Percentiles rank a stretch among this genome's conserved stretches.
Evolutionary conservation across 2,797 vertebrate genomes (phyloP).

Genomic region (Bufotes viridis): DNA sequence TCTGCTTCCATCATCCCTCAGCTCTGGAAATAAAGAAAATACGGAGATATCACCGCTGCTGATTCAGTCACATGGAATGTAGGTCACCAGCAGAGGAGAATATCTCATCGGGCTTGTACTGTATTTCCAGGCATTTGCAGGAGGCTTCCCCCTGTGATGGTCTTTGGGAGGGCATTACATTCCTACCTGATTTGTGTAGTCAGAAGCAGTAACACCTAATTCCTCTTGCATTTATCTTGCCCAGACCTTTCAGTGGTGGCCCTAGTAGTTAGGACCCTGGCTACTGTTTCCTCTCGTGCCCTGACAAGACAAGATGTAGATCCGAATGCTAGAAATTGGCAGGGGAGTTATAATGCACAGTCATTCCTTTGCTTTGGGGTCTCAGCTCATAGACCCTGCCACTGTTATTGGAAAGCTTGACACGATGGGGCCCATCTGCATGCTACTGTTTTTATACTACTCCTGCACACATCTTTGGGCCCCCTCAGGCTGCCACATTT

Average conservation of each 20-base stretch:
- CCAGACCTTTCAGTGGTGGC: neutral
- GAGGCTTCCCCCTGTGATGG: neutral
- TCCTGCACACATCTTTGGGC: too few relatives aligned
- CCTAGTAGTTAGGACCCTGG: neutral
- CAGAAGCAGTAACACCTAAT: neutral
- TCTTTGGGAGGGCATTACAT: neutral
- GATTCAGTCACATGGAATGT: conserved; percentile 49
- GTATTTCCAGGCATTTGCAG: conserved; percentile 6
- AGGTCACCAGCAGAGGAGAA: neutral
- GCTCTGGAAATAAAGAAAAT: conserved; percentile 10
- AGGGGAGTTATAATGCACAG: too few relatives aligned
- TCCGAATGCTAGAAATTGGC: too few relatives aligned
- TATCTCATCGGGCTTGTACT: neutral
- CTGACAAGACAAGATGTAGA: too few relatives aligned
- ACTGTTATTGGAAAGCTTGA: too few relatives aligned
- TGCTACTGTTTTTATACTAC: too few relatives aligned
- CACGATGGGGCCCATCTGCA: too few relatives aligned
- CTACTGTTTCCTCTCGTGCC: neutral
- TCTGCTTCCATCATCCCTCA: neutral
- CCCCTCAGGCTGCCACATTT: neutral
- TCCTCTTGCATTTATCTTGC: neutral
- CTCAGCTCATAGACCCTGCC: too few relatives aligned
- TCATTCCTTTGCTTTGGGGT: too few relatives aligned
- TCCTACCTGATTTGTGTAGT: conserved; percentile 2
- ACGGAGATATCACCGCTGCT: neutral